Evolutionary conservation across 2,888 invertebrate species (phyloP), one percentile per base, ranked within the genome.

Genomic region (Hylaea fasciaria): DNA sequence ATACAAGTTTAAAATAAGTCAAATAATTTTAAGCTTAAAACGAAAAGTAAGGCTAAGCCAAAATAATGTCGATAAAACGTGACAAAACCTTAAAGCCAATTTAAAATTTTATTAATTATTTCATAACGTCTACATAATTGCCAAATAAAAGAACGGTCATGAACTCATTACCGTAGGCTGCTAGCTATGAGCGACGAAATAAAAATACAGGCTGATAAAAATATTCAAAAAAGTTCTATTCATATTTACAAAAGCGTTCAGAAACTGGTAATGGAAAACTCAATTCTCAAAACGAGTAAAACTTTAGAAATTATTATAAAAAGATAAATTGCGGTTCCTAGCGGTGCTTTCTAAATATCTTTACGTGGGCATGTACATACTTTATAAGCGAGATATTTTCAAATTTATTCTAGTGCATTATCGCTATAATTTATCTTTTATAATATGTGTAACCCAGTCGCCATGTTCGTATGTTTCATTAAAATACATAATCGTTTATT

Each of bases 231-330:
- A 82, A 78, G 81, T 69, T 69, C 77, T 85, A 74, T 81, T 80
- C 74, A 78, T 87, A 87, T 88, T 85, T 87, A 87, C 87, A 89
- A 81, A 82, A 80, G 68, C 43, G 45, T 73, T 76, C 71, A 72
- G 72, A 75, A 78, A 77, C 75, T 80, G 79, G 85, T 87, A 86
- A 86, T n/a, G n/a, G n/a, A n/a, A n/a, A n/a, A n/a, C n/a, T n/a
- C 87, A 82, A 83, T 72, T 77, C 80, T n/a, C 74, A 68, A 73
- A 73, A 66, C 73, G 71, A 76, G 73, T 66, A 72, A 73, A 75
- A 69, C 69, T 66, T 64, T 61, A 64, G 64, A 66, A 72, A 68
- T 40, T 52, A 63, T 51, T 47, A 40, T 44, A 61, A 47, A 52
- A 57, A 11, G 41, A 44, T 53, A 46, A 61, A 52, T 51, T 43